Evolutionary conservation across 2,797 vertebrate species (phyloP).

Genomic region (Tenualosa thibaudeaui): DNA sequence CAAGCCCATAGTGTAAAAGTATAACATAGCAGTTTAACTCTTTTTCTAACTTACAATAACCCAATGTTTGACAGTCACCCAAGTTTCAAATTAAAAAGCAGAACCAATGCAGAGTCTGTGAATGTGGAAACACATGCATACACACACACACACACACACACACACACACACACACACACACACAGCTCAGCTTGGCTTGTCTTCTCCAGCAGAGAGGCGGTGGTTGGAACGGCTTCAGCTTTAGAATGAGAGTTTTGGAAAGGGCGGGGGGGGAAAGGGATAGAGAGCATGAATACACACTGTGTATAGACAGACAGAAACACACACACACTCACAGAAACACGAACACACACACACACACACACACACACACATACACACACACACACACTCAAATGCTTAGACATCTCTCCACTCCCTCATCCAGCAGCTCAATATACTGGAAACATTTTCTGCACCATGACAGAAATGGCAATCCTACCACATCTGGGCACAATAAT

Average conservation of each 20-base stretch:
- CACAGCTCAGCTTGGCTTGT: neutral
- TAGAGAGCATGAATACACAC: too few species aligned
- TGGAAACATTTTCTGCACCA: neutral
- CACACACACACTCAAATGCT: neutral
- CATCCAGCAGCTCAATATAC: neutral
- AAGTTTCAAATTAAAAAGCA: too few species aligned
- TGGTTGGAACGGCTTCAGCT: neutral
- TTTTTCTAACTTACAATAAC: too few species aligned
- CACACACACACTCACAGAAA: neutral
- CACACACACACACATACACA: neutral
- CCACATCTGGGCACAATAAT: slow-evolving; percentile 3
- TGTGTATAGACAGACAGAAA: too few species aligned
- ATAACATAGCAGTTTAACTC: too few species aligned
- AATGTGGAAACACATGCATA: neutral
- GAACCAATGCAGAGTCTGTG: too few species aligned
- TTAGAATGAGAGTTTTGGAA: neutral
- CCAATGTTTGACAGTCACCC: too few species aligned
- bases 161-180: neutral
- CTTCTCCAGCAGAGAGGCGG: neutral
- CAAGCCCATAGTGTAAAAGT: too few species aligned
- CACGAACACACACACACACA: neutral
- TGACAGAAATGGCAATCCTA: neutral
- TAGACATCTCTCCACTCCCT: neutral
- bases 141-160: neutral
- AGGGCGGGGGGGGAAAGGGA: neutral